Percentiles rank a stretch among this genome's conserved stretches.
These are phyloP conservation scores for Microchirus variegatus DNA, from an alignment of 2,797 vertebrate genomes.

Conservation along the genomic window DNA sequence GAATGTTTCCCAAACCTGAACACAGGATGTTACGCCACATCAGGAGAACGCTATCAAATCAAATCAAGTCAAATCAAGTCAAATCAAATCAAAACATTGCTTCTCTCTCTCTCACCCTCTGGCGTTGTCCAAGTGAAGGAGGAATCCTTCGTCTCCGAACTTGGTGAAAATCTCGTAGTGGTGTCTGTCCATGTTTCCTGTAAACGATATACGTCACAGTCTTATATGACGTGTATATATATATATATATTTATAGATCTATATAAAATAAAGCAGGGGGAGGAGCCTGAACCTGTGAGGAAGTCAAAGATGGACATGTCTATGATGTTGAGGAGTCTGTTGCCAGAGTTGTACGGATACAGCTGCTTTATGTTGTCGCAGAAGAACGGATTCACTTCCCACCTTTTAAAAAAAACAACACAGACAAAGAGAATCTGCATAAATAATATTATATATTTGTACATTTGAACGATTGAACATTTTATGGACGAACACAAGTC, in stretches of 20 bases:
- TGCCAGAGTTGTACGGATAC: slow-evolving; percentile 89
- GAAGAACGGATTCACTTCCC: slow-evolving; percentile 93
- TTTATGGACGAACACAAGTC: too few relatives aligned
- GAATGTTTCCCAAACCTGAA: slow-evolving; percentile 92
- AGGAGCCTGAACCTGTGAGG: slow-evolving; percentile 82
- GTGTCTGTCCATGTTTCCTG: slow-evolving; percentile 98
- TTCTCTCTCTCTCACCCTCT: slow-evolving; percentile 84
- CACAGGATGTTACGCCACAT: slow-evolving; percentile 1
- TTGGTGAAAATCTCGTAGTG: slow-evolving; percentile 97
- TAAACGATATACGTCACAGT: neutral
- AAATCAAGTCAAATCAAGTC: too few relatives aligned
- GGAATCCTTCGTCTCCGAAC: slow-evolving; percentile 93
- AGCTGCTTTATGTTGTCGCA: slow-evolving; percentile 88
- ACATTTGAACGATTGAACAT: too few relatives aligned
- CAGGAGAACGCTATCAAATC: too few relatives aligned
- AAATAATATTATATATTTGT: too few relatives aligned
- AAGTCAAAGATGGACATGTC: slow-evolving; percentile 99
- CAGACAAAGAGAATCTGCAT: neutral
- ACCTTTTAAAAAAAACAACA: slow-evolving; percentile 77
- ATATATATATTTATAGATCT: too few relatives aligned
- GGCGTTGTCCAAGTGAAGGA: slow-evolving; percentile 94
- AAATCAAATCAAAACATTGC: too few relatives aligned
- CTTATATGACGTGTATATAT: too few relatives aligned
- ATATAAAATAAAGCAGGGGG: neutral
- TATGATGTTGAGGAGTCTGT: slow-evolving; percentile 90